These are phyloP conservation scores for Apantesis nais DNA, from an alignment of 2,888 invertebrate species.

Conservation along the genomic window DNA sequence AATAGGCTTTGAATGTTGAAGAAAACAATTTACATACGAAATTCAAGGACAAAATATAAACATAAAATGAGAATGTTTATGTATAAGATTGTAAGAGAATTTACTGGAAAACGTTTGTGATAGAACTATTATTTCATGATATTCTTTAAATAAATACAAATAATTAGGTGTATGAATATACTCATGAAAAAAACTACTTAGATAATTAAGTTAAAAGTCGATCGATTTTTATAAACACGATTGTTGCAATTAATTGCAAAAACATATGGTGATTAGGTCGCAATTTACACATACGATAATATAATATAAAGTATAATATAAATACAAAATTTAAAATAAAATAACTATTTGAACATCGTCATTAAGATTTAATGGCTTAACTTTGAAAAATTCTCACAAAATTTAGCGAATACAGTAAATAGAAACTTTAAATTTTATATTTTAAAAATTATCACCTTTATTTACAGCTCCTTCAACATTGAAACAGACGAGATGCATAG, in stretches of 20 bases:
- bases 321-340: no score
- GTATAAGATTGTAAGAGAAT: conserved; percentile 7
- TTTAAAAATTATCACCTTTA: neutral
- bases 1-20: neutral
- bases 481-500: conserved; percentile 85
- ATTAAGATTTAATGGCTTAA: no score
- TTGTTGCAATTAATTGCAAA: neutral
- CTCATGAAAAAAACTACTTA: no score
- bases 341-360: no score
- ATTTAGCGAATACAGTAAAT: no score
- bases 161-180: no score
- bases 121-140: neutral
- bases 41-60: neutral
- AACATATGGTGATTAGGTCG: neutral
- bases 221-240: neutral
- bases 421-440: neutral
- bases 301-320: no score
- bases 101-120: neutral
- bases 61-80: conserved; percentile 2
- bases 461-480: conserved; percentile 57
- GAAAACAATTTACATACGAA: conserved; percentile 10
- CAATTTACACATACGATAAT: neutral
- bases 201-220: no score
- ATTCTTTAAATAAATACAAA: conserved; percentile 8
- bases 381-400: no score